phyloP scores from a whole-genome alignment of 1,140 invertebrate genomes.

The Chironomus tepperi region DNA sequence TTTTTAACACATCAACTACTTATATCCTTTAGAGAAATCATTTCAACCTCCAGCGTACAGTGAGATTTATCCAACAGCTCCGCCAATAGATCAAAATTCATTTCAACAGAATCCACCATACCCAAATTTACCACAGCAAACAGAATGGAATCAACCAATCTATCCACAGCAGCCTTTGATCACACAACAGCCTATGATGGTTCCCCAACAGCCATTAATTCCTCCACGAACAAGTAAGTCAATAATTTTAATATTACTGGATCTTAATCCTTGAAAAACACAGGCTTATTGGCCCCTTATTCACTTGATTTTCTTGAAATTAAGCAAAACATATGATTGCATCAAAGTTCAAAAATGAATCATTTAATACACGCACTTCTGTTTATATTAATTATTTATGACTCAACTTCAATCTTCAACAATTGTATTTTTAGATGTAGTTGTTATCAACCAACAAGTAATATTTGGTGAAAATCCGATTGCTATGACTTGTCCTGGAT shows the following conservation, averaged over 20 bases:
- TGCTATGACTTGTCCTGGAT: neutral
- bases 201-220: neutral
- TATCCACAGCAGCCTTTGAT: neutral
- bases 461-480: neutral
- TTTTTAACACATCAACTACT: neutral
- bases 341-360: neutral
- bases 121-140: neutral
- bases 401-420: no score
- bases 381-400: no score
- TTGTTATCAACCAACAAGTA: neutral
- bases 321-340: neutral
- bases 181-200: neutral
- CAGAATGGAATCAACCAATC: neutral
- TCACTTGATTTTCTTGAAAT: no score
- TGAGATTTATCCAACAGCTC: neutral
- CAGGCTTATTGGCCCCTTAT: no score
- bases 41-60: neutral
- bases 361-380: no score
- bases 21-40: neutral
- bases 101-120: neutral
- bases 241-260: neutral
- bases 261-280: neutral
- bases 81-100: neutral
- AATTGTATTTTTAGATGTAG: neutral
- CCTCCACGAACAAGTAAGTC: neutral